Percentiles rank a stretch among this genome's conserved stretches.
These are phyloP conservation scores for Mus minutoides DNA, from an alignment of 2,797 vertebrate genomes.

Conservation along the genomic window DNA sequence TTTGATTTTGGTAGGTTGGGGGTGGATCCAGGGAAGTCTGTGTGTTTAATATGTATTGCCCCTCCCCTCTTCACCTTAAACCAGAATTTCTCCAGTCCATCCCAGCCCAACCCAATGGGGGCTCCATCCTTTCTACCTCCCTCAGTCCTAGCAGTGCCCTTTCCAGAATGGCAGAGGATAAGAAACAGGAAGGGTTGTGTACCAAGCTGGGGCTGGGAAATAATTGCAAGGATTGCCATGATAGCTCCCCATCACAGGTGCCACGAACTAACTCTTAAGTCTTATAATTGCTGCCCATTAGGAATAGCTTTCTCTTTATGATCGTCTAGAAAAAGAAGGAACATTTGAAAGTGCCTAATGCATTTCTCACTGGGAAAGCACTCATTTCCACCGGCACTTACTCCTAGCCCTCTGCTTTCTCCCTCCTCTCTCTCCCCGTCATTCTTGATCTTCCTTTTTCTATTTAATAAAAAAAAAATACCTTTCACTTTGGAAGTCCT, in stretches of 20 bases:
- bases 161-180: not conserved
- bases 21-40: not conserved
- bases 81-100: not conserved
- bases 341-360: slow-evolving; percentile 60
- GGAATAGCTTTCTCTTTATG: slow-evolving; percentile 61
- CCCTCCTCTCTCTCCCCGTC: slow-evolving; percentile 48
- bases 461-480: slow-evolving; percentile 60
- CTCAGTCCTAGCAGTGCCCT: not conserved
- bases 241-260: slow-evolving; percentile 47
- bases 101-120: no score
- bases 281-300: slow-evolving; percentile 71
- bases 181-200: slow-evolving; percentile 12
- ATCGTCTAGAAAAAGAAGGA: slow-evolving; percentile 1
- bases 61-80: no score
- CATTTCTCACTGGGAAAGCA: slow-evolving; percentile 59
- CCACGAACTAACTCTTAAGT: not conserved
- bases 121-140: not conserved
- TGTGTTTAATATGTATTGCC: not conserved
- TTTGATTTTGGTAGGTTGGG: not conserved
- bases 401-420: slow-evolving; percentile 7
- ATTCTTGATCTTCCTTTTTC: slow-evolving; percentile 64
- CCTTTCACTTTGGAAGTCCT: slow-evolving; percentile 52
- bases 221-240: not conserved
- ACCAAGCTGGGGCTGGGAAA: not conserved
- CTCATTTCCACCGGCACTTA: slow-evolving; percentile 36